Base-by-base conservation (phyloP, 2,888 invertebrate species). In the Zaprionus obscuricornis region DNA sequence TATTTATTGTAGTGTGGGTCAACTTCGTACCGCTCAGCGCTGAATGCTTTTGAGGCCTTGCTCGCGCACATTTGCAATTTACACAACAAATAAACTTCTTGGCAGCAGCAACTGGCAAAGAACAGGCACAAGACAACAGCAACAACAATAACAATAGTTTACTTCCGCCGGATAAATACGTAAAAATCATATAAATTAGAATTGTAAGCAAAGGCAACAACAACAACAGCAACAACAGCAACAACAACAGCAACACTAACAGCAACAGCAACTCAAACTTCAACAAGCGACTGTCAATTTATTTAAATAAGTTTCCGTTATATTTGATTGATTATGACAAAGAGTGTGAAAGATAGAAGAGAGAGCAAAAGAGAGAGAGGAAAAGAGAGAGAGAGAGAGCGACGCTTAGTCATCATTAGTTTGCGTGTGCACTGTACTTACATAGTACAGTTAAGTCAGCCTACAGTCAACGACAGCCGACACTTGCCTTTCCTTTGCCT, bases 161-260 rank as follows among this genome's bases (percentile, higher is more conserved):
- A 87, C 83, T 86, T 86, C 87, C 86, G 86, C 77, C 87, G 86
- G 86, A 86, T 87, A 87, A 77, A 65, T 74, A 81, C 63, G 84
- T 66, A 58, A 67, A 85, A 81, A 24, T 84, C 82, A 81, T 84
- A 81, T 68, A 74, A 75, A 81, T 77, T 74, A 50, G 54, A 72
- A 42, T 65, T 54, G 56, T 55, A 56, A 39, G 66, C 66, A 39
- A 33, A n/a, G 20, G 59, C 59, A 14, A 16, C 42, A 51, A 14
- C 39, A 31, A 18, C 20, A 24, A n/a, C n/a, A n/a, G n/a, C n/a
- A n/a, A n/a, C n/a, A n/a, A n/a, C n/a, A n/a, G n/a, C n/a, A n/a
- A n/a, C n/a, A n/a, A n/a, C n/a, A n/a, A n/a, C n/a, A n/a, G n/a
- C n/a, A n/a, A n/a, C n/a, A n/a, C n/a, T n/a, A n/a, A n/a, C n/a